These are phyloP conservation scores for Panthera uncia DNA, from an alignment of 2,113 vertebrate species.

Conservation along the genomic window DNA sequence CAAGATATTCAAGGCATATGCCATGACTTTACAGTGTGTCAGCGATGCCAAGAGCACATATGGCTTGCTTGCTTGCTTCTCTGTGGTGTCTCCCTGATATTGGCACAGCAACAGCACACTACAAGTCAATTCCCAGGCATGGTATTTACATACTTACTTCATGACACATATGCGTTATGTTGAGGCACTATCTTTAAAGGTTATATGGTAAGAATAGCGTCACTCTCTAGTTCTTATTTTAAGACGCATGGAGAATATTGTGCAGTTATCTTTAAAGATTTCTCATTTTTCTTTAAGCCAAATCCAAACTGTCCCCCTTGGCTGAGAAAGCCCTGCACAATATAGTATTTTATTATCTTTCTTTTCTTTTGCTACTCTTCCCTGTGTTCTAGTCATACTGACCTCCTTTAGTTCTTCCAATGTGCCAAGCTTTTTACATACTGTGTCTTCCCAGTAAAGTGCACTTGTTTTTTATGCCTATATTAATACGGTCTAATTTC, in stretches of 20 bases:
- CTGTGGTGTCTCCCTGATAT: background rate
- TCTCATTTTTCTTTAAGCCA: background rate
- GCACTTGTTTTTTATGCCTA: background rate
- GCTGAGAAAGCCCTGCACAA: background rate
- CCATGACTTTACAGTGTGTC: background rate
- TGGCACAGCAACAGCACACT: background rate
- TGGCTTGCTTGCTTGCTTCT: constrained; percentile 19
- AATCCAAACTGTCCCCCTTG: background rate
- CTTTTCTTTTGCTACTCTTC: background rate
- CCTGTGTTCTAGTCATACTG: background rate
- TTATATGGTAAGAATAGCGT: background rate
- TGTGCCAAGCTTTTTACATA: background rate
- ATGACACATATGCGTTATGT: background rate
- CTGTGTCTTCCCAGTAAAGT: background rate
- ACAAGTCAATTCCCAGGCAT: background rate
- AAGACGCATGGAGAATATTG: background rate
- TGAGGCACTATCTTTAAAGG: background rate
- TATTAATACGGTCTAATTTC: background rate
- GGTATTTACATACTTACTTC: background rate
- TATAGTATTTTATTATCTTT: background rate
- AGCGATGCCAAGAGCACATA: background rate
- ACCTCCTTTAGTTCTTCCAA: background rate
- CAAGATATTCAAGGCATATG: background rate
- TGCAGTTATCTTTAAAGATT: background rate
- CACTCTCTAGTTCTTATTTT: background rate